These are phyloP conservation scores for Macrotrachela quadricornifera DNA, from an alignment of 1,140 invertebrate species.

Conservation along the genomic window DNA sequence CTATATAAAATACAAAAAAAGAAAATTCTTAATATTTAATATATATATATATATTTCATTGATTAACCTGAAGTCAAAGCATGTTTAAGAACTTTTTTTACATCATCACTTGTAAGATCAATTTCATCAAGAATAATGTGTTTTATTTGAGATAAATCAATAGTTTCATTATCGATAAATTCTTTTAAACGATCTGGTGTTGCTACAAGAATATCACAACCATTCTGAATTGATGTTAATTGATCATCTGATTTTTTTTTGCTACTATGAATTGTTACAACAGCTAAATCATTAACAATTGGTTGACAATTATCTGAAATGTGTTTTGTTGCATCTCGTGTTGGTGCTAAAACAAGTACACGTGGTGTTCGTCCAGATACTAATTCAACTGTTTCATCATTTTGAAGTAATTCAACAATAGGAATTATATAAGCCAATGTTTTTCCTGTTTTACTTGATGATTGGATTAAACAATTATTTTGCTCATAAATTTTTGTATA, in stretches of 20 bases:
- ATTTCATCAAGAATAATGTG: constrained; percentile 28
- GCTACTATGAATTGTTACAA: constrained; percentile 19
- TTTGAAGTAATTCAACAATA: constrained; percentile 47
- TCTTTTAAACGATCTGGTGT: constrained; percentile 70
- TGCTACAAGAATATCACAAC: constrained; percentile 80
- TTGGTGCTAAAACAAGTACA: constrained; percentile 82
- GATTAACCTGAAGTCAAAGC: not conserved
- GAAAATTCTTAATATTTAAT: not conserved
- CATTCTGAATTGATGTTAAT: constrained; percentile 38
- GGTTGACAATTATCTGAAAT: constrained; percentile 78
- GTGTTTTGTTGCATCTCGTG: constrained; percentile 89
- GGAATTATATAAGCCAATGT: constrained; percentile 94
- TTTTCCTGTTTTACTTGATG: constrained; percentile 54
- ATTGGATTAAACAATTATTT: constrained; percentile 23
- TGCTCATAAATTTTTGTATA: constrained; percentile 19
- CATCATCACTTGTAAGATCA: constrained; percentile 24
- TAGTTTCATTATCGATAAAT: constrained; percentile 16
- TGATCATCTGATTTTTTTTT: constrained; percentile 20
- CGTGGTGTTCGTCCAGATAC: constrained; percentile 85
- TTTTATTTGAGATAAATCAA: constrained; percentile 16
- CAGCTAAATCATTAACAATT: constrained; percentile 12
- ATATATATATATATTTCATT: too few species aligned
- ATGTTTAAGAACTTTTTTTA: constrained; percentile 18
- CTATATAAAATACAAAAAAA: not conserved
- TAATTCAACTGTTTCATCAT: constrained; percentile 75